These are phyloP conservation scores for Cryptocephalus primarius DNA, from an alignment of 2,888 invertebrate species.

Conservation along the genomic window DNA sequence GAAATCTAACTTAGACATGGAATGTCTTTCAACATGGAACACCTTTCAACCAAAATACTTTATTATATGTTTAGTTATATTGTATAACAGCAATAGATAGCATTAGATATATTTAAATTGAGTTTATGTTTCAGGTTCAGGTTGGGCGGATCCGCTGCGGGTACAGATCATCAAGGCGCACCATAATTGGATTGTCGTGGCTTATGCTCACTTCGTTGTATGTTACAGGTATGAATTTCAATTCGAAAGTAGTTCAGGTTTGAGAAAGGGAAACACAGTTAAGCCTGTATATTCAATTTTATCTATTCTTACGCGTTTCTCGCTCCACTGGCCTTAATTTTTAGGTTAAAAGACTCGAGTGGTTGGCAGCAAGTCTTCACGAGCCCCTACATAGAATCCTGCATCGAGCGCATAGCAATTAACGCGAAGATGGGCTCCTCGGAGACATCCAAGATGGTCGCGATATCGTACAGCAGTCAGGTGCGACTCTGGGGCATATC, in stretches of 20 bases:
- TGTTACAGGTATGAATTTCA: conserved; percentile 65
- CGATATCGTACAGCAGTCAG: conserved; percentile 66
- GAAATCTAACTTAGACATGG: not conserved
- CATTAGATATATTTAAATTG: not conserved
- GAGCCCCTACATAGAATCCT: conserved; percentile 80
- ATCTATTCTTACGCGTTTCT: no score
- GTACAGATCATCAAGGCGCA: conserved; percentile 93
- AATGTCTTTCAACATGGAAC: no score
- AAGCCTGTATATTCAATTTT: no score
- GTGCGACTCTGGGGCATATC: conserved; percentile 71
- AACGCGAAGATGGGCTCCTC: conserved; percentile 56
- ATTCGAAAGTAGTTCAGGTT: not conserved
- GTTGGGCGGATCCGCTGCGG: conserved; percentile 75
- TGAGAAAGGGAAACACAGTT: no score
- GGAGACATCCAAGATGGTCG: conserved; percentile 66
- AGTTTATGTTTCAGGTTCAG: conserved; percentile 43
- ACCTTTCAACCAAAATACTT: no score
- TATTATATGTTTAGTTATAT: no score
- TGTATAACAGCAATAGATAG: no score
- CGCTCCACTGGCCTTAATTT: conserved; percentile 5
- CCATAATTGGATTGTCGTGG: conserved; percentile 96
- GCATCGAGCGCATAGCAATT: conserved; percentile 86
- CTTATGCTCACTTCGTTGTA: conserved; percentile 90
- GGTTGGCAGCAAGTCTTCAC: conserved; percentile 96
- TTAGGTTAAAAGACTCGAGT: conserved; percentile 82